Evolutionary conservation across 2,113 vertebrate genomes (phyloP).

Genomic region (Blennius ocellaris): DNA sequence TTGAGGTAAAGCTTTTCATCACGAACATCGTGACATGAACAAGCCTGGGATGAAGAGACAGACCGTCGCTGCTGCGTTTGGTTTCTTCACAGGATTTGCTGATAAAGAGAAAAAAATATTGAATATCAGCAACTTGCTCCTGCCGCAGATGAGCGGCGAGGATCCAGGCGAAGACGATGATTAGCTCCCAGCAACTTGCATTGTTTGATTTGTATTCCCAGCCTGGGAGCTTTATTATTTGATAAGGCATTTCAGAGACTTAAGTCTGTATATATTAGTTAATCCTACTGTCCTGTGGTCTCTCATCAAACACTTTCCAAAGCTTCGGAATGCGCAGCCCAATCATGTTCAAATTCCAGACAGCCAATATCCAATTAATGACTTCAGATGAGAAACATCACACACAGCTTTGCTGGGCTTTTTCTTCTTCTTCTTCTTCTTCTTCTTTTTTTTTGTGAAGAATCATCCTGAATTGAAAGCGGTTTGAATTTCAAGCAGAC

Average conservation of each 20-base stretch:
- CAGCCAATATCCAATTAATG: slow-evolving; percentile 42
- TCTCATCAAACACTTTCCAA: slow-evolving; percentile 37
- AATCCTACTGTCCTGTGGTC: slow-evolving; percentile 35
- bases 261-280: slow-evolving; percentile 27
- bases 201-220: slow-evolving; percentile 40
- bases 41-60: no score
- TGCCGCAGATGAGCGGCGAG: slow-evolving; percentile 1
- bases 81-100: no score
- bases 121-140: neutral
- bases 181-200: slow-evolving; percentile 15
- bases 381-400: slow-evolving; percentile 34
- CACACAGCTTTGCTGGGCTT: neutral
- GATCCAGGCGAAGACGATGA: neutral
- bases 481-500: slow-evolving; percentile 56
- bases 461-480: slow-evolving; percentile 32
- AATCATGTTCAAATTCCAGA: slow-evolving; percentile 28
- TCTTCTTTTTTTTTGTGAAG: neutral
- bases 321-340: slow-evolving; percentile 22
- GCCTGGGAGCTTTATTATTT: slow-evolving; percentile 46
- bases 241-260: slow-evolving; percentile 47
- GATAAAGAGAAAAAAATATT: neutral
- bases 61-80: no score
- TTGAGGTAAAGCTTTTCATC: no score
- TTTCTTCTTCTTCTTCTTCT: neutral
- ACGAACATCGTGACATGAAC: no score